Evolutionary conservation across 2,888 invertebrate genomes (phyloP), one percentile per base, ranked within the genome.

Genomic region (Chymomyza procnemis): DNA sequence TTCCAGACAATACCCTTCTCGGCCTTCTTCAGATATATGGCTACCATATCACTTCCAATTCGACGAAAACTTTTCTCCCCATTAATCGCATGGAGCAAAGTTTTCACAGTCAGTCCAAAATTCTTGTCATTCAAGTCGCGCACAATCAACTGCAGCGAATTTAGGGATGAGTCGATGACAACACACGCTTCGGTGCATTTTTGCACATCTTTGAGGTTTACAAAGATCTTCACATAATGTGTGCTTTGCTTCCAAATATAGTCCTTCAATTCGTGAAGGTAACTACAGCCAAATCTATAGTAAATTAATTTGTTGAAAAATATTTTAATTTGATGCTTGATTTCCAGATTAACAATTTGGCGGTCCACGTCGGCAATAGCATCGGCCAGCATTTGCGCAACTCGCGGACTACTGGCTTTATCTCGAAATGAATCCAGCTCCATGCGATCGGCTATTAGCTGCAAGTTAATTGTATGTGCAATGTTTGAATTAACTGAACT

Each of bases 201-300:
- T 57, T 97, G 95, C 8, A 97, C 95, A 88, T 95, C 94, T 70
- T 94, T 94, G 34, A 98, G 88, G 0, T 96, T 95, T 2, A 98
- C 94, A 91, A 97, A 98, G 16, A 99, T 92, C 91, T 98, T 98
- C 0, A 97, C 93, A 88, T 94, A 96, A 80, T 96, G 96, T 56
- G 95, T 94, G 0, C 96, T 96, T 91, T 98, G 97, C 92, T 97
- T 97, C 97, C 97, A 98, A 22, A 94, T 95, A 92, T 92, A 90
- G 87, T 92, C 91, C 48, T 88, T 91, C 16, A 92, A 68, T 75
- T 91, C 92, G 4, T 90, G 86, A 71, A 90, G 80, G 74, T 91
- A 91, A 61, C 90, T 90, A 66, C 34, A 34, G n/a, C 22, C 16
- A 16, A 47, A 47, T 8, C 12, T 12, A 63, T n/a, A 64, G 48